phyloP scores from a whole-genome alignment of 2,888 invertebrate genomes.

The Prosopocoilus inquinatus region DNA sequence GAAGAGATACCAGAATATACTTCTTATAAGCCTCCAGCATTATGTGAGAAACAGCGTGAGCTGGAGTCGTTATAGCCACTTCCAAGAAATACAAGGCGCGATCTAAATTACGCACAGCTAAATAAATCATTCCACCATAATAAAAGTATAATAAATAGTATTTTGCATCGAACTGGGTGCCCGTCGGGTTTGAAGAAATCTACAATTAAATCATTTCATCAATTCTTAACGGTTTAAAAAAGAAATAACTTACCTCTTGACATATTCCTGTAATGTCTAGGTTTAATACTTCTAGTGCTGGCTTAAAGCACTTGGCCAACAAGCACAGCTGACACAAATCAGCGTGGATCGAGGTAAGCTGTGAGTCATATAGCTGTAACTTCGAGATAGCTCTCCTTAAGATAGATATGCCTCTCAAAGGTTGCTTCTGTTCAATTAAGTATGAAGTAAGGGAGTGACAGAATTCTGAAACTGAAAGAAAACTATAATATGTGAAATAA shows the following conservation, averaged over 20 bases:
- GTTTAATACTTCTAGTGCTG: slow-evolving; percentile 84
- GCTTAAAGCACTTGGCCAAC: slow-evolving; percentile 86
- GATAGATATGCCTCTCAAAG: slow-evolving; percentile 80
- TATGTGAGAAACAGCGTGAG: slow-evolving; percentile 91
- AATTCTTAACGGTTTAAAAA: slow-evolving; percentile 6
- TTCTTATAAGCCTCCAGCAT: slow-evolving; percentile 98
- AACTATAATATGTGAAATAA: slow-evolving; percentile 10
- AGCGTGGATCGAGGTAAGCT: slow-evolving; percentile 91
- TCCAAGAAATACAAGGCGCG: slow-evolving; percentile 93
- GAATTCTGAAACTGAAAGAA: slow-evolving; percentile 74
- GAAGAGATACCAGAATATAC: slow-evolving; percentile 87
- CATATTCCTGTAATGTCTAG: slow-evolving; percentile 90
- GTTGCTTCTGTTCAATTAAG: slow-evolving; percentile 73
- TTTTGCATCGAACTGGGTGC: slow-evolving; percentile 80
- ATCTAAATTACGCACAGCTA: slow-evolving; percentile 89
- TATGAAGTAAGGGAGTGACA: slow-evolving; percentile 81
- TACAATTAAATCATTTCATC: slow-evolving; percentile 25
- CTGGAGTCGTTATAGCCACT: slow-evolving; percentile 93
- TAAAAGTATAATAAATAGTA: slow-evolving; percentile 93
- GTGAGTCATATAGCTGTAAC: slow-evolving; percentile 82
- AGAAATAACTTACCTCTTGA: slow-evolving; percentile 62
- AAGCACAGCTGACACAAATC: slow-evolving; percentile 91
- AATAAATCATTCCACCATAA: slow-evolving; percentile 97
- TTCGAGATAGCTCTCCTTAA: slow-evolving; percentile 83
- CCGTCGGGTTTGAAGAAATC: slow-evolving; percentile 47